Conservation (phyloP, 2,113 vertebrate genomes). For the Mionectes macconnelli region DNA sequence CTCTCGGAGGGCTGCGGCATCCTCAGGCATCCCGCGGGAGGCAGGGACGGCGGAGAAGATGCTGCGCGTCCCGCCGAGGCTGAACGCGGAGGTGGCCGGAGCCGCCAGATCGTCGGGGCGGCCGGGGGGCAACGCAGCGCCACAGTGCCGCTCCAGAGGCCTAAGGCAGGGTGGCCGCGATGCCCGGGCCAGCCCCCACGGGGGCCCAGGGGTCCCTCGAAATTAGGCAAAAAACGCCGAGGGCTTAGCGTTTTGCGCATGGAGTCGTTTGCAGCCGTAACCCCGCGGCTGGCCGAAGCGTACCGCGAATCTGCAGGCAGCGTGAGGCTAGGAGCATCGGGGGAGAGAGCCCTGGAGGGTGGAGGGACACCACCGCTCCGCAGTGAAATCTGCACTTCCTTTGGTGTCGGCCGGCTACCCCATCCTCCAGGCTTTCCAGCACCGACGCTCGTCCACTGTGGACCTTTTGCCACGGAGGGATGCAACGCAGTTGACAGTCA, state of each 20-base stretch:
- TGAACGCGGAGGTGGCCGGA: neutral
- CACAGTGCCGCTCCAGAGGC: neutral
- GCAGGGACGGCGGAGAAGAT: neutral
- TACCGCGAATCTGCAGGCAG: neutral
- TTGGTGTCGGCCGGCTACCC: neutral
- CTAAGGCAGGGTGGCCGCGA: neutral
- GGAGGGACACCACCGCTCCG: no score
- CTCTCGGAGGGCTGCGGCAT: no score
- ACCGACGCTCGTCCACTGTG: accelerated
- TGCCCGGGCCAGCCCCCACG: neutral
- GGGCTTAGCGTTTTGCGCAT: neutral
- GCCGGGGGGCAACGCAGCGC: neutral
- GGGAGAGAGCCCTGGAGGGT: neutral
- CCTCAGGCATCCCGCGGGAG: neutral
- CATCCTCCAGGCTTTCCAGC: neutral
- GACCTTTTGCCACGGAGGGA: accelerated
- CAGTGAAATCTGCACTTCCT: no score
- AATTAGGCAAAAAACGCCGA: neutral
- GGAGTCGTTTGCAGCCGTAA: neutral
- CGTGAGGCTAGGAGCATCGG: no score
- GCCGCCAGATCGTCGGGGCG: neutral
- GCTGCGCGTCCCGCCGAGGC: neutral
- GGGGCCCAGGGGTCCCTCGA: neutral
- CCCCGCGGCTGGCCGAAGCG: neutral
- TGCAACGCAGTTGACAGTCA: accelerated